Percentiles rank a stretch among this genome's conserved stretches.
These are phyloP conservation scores for Synanthedon vespiformis DNA, from an alignment of 2,888 invertebrate species.

Conservation along the genomic window DNA sequence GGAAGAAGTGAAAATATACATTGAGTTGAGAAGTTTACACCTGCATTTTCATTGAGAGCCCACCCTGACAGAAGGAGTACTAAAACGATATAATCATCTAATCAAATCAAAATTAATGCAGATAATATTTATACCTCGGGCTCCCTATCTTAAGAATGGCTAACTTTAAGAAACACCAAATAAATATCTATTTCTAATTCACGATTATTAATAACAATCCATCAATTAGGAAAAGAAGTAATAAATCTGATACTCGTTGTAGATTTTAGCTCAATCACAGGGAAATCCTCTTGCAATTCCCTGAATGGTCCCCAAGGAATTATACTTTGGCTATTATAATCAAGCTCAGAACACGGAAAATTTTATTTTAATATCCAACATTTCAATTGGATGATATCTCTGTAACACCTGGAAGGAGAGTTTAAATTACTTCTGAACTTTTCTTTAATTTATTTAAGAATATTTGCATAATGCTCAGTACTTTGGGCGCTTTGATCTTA, in stretches of 20 bases:
- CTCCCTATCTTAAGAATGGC: no score
- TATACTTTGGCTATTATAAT: slow-evolving; percentile 5
- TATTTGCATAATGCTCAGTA: slow-evolving; percentile 34
- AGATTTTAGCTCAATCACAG: slow-evolving; percentile 4
- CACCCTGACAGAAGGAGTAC: no score
- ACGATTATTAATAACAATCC: no score
- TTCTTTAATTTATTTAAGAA: slow-evolving; percentile 33
- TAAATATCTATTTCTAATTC: no score
- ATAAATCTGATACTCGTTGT: background rate
- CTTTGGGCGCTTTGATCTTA: background rate
- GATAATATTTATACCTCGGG: no score
- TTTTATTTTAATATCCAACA: slow-evolving; percentile 10
- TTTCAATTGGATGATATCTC: slow-evolving; percentile 6
- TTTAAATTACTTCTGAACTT: slow-evolving; percentile 36
- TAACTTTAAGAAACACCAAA: no score
- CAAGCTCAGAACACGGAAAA: slow-evolving; percentile 6
- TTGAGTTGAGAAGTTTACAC: no score
- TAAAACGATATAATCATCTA: no score
- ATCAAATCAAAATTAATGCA: no score
- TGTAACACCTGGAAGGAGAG: slow-evolving; percentile 21
- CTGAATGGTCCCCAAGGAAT: slow-evolving; percentile 7
- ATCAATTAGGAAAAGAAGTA: no score
- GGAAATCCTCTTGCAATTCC: slow-evolving; percentile 7
- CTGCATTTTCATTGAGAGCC: no score
- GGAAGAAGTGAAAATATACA: no score